Base-by-base conservation (phyloP, 2,888 invertebrate genomes). In the Carabus problematicus region DNA sequence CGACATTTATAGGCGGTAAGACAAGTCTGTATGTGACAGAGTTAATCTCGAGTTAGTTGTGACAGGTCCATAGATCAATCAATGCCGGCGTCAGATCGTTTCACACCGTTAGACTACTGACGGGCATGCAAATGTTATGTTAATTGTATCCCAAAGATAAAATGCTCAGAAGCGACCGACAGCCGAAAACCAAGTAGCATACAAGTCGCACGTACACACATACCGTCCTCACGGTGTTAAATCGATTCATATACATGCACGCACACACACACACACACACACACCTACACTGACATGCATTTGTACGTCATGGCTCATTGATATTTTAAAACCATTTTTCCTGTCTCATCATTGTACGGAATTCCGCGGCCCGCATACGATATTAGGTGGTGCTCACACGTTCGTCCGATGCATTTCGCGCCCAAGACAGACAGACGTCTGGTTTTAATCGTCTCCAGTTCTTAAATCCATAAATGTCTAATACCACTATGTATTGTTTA, bases 271-370 rank as follows among this genome's bases (percentile, higher is more conserved):
- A 52, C 16, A 52, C 14, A 4, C 14, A 52, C 16, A 14, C 12
- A 11, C n/a, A n/a, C n/a, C n/a, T n/a, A n/a, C n/a, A n/a, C n/a
- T n/a, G n/a, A n/a, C n/a, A n/a, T n/a, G n/a, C 49, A 49, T 12
- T 18, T 19, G 42, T 41, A 41, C 42, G 19, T 19, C 42, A 16
- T 54, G 54, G 54, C 56, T 75, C 75, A 76, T 75, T 75, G 75
- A 75, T 76, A 76, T 76, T 76, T 75, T 73, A 72, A 72, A 72
- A 60, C 69, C 73, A 74, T 73, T 74, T 75, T 76, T 75, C 76
- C 76, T 76, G 76, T 75, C 75, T 72, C 68, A 72, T 70, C 69
- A 74, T 72, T 56, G 56, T 56, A 45, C 39, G 56, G 56, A 56
- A 56, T 52, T 52, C 52, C 52, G 52, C 52, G 52, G 52, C 52